Evolutionary conservation across 2,888 invertebrate genomes (phyloP).

Genomic region (Hofmannophila pseudospretella): DNA sequence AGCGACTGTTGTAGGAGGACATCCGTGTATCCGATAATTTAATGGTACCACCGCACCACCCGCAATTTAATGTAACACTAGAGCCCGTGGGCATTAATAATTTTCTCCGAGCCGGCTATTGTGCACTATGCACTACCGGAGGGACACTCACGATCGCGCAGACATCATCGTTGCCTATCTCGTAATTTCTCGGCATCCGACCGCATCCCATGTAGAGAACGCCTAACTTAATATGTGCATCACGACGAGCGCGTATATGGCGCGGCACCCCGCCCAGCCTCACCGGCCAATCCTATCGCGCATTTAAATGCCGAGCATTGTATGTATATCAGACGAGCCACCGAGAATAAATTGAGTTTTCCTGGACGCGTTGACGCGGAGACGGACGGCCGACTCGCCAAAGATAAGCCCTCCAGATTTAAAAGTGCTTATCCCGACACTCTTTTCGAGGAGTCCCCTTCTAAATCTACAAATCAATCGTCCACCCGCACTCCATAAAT

Average conservation of each 20-base stretch:
- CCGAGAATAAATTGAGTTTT: constrained; percentile 65
- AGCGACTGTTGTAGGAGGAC: constrained; percentile 20
- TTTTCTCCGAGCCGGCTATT: constrained; percentile 47
- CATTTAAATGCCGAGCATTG: constrained; percentile 69
- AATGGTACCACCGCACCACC: constrained; percentile 47
- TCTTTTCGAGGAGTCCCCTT: constrained; percentile 48
- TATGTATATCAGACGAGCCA: constrained; percentile 68
- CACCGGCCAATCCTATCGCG: constrained; percentile 68
- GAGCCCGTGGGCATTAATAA: constrained; percentile 52
- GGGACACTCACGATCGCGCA: constrained; percentile 61
- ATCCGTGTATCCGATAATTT: constrained; percentile 49
- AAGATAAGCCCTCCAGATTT: constrained; percentile 30
- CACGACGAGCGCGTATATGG: constrained; percentile 73
- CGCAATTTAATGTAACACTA: constrained; percentile 53
- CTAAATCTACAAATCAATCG: constrained; percentile 74
- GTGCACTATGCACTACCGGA: constrained; percentile 36
- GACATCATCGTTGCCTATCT: constrained; percentile 58
- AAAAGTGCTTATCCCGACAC: constrained; percentile 57
- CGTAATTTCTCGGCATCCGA: constrained; percentile 54
- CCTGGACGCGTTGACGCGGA: constrained; percentile 42
- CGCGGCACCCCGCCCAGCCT: constrained; percentile 53
- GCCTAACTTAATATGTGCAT: constrained; percentile 76
- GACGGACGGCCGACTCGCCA: constrained; percentile 23
- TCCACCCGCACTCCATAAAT: constrained; percentile 73
- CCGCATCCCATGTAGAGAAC: constrained; percentile 63